Evolutionary conservation across 2,797 vertebrate genomes (phyloP), one percentile per base, ranked within the genome.

Genomic region (Sebastolobus alascanus): DNA sequence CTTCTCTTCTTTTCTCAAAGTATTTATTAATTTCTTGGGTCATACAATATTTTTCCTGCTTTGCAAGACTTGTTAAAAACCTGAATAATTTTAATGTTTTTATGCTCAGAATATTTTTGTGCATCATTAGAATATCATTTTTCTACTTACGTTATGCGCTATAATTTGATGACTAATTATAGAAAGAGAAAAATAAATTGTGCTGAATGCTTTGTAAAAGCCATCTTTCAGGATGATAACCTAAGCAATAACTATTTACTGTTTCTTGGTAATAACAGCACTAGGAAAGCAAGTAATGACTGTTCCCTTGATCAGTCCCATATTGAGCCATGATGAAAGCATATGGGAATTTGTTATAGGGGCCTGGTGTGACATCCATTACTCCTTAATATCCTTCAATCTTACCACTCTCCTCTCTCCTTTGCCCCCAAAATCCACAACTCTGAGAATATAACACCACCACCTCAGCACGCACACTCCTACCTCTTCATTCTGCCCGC

Each of bases 251-350:
- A 87, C 84, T 87, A 90, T 92, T 87, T 88, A 87, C 82, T 84
- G 79, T 90, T 92, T 81, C 84, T 85, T 87, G 82, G 86, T 93
- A 92, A 95, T 95, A 94, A 91, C 89, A 91, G 88, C 75, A 88
- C 79, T 79, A 77, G 84, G 86, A 90, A 89, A 87, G 85, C 87
- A 84, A 84, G 89, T 94, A 94, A 94, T 94, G 89, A 93, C 88
- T 83, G 71, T 90, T 94, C 93, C 92, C 90, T 94, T 94, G 91
- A 96, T 95, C 94, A 95, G 92, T 79, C 87, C 91, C 75, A 88
- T 85, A 91, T 92, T 43, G 67, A 92, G 87, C 87, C 74, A 78
- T 91, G 94, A 95, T 95, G 92, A 95, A 95, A 95, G 94, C 93
- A 87, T 85, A 83, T 89, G 87, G 87, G 90, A 93, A 92, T 94